Conservation (phyloP, 2,797 vertebrate genomes). For the Lateolabrax maculatus region DNA sequence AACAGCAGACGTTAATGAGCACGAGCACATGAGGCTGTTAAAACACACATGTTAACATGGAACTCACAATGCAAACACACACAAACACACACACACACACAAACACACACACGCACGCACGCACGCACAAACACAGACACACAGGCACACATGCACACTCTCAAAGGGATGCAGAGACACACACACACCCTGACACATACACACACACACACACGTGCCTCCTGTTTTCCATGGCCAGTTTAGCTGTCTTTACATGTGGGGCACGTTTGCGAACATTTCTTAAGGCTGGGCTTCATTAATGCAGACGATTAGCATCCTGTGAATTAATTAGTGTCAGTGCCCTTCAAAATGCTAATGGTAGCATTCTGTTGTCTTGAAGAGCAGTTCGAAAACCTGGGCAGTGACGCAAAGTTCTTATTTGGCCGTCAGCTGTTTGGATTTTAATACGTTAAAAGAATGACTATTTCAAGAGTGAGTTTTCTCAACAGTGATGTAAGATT, state of each 20-base stretch:
- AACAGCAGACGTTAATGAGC: slow-evolving; percentile 78
- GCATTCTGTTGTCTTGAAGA: slow-evolving; percentile 82
- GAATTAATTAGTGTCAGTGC: slow-evolving; percentile 88
- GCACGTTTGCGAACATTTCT: slow-evolving; percentile 86
- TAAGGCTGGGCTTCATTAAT: slow-evolving; percentile 87
- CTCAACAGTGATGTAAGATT: slow-evolving; percentile 15
- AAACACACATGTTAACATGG: slow-evolving; percentile 68
- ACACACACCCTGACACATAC: slow-evolving; percentile 35
- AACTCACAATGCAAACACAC: slow-evolving; percentile 47
- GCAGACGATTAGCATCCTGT: slow-evolving; percentile 86
- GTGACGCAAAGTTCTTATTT: slow-evolving; percentile 83
- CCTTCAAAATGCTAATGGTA: slow-evolving; percentile 88
- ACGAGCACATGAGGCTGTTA: slow-evolving; percentile 60
- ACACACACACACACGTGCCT: slow-evolving; percentile 43
- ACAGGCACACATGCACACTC: no score
- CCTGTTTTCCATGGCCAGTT: slow-evolving; percentile 79
- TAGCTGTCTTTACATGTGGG: slow-evolving; percentile 82
- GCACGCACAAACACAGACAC: no score
- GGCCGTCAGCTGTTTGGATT: slow-evolving; percentile 64
- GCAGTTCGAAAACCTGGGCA: slow-evolving; percentile 68
- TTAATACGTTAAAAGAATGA: slow-evolving; percentile 43
- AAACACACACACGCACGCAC: slow-evolving; percentile 22
- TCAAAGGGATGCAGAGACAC: no score
- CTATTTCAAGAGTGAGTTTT: slow-evolving; percentile 43
- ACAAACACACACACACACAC: slow-evolving; percentile 38